phyloP scores from a whole-genome alignment of 1,140 invertebrate genomes.

The Limonius californicus region DNA sequence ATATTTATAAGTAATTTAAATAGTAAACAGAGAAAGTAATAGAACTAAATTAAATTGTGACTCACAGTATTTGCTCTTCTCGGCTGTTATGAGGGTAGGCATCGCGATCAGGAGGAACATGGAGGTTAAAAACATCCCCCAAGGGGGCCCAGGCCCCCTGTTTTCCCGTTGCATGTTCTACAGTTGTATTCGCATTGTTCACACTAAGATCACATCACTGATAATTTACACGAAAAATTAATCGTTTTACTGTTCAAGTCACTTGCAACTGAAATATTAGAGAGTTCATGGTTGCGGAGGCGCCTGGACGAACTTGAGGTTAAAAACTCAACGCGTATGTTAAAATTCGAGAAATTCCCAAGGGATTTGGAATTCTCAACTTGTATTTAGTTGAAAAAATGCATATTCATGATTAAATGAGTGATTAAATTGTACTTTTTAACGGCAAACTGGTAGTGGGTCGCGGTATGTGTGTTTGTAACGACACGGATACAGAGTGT shows the following conservation, averaged over 20 bases:
- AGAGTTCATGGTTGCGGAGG: no score
- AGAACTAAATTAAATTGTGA: not conserved
- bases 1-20: no score
- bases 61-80: constrained; percentile 24
- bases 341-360: no score
- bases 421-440: no score
- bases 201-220: not conserved
- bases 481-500: constrained; percentile 12
- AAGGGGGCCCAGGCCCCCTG: constrained; percentile 22
- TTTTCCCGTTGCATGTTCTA: constrained; percentile 3
- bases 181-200: not conserved
- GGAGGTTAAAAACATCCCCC: constrained; percentile 18
- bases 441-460: not conserved
- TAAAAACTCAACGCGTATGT: no score
- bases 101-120: constrained; percentile 17
- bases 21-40: no score
- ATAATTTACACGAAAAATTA: not conserved
- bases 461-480: constrained; percentile 19
- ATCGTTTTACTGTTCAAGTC: not conserved
- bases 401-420: no score
- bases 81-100: constrained; percentile 13
- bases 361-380: no score
- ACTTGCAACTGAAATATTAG: not conserved
- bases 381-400: no score
- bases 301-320: no score